phyloP scores from a whole-genome alignment of 2,113 vertebrate genomes.

The Poeciliopsis occidentalis region DNA sequence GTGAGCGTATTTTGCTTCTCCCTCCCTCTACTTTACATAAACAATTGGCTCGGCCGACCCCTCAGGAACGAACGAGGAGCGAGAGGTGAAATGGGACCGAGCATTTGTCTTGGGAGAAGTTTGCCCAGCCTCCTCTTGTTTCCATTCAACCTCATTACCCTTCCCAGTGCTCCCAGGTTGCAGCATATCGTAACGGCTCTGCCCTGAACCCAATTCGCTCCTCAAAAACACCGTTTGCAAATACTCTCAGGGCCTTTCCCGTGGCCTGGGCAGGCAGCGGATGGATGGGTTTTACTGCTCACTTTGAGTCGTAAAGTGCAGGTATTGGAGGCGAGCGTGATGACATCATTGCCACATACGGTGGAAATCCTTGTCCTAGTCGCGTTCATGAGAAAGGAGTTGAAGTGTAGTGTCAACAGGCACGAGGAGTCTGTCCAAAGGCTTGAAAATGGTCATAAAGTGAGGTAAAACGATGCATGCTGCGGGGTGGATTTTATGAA shows the following conservation, averaged over 20 bases:
- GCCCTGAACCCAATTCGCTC: slow-evolving; percentile 31
- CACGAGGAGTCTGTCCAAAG: neutral
- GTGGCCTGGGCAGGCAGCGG: slow-evolving; percentile 17
- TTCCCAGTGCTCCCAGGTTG: slow-evolving; percentile 32
- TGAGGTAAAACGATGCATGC: slow-evolving; percentile 2
- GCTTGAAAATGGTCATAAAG: slow-evolving; percentile 3
- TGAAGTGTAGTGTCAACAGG: slow-evolving; percentile 5
- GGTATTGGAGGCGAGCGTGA: slow-evolving; percentile 2
- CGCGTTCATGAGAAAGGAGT: neutral
- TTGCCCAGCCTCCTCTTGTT: slow-evolving; percentile 45
- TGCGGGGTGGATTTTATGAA: slow-evolving; percentile 25
- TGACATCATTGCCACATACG: slow-evolving; percentile 6
- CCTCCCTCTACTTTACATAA: neutral
- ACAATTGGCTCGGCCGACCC: neutral
- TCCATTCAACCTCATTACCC: slow-evolving; percentile 55
- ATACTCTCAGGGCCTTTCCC: slow-evolving; percentile 30
- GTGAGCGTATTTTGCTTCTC: neutral
- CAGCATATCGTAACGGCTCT: slow-evolving; percentile 41
- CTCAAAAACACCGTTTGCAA: slow-evolving; percentile 48
- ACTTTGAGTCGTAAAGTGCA: slow-evolving; percentile 28
- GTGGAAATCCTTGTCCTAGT: neutral
- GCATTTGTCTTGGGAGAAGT: neutral
- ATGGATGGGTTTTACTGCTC: slow-evolving; percentile 33
- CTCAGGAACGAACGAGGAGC: neutral
- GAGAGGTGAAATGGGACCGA: neutral